Percentiles rank a stretch among this genome's conserved stretches.
Evolutionary conservation across 2,888 invertebrate genomes (phyloP).

Genomic region (Tetheella fluctuosa): DNA sequence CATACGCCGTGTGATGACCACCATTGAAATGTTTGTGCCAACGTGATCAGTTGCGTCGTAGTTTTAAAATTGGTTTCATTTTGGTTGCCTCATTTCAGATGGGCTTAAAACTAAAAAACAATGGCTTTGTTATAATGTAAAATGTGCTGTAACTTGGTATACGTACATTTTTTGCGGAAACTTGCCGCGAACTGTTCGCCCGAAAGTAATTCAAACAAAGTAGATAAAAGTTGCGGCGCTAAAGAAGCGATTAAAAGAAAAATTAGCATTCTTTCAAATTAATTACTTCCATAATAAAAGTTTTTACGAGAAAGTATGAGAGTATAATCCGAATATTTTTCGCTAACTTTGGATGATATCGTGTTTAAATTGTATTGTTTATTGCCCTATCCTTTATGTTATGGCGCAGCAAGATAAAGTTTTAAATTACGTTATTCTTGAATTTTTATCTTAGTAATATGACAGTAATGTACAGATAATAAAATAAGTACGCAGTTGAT

Average conservation of each 20-base stretch:
- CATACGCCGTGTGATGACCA: too few species aligned
- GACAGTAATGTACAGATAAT: too few species aligned
- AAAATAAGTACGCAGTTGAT: too few species aligned
- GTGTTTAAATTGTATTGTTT: slow-evolving; percentile 37
- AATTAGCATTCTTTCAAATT: slow-evolving; percentile 82
- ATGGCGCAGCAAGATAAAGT: slow-evolving; percentile 6
- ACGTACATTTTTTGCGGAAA: slow-evolving; percentile 47
- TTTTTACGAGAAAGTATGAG: slow-evolving; percentile 68
- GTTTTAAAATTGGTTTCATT: slow-evolving; percentile 25
- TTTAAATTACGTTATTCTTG: neutral
- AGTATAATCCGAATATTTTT: slow-evolving; percentile 62
- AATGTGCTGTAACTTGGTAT: slow-evolving; percentile 53
- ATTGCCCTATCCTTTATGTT: slow-evolving; percentile 16
- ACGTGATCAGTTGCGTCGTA: too few species aligned
- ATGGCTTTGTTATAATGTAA: slow-evolving; percentile 49
- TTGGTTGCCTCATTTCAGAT: too few species aligned
- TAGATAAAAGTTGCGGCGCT: slow-evolving; percentile 80
- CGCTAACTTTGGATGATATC: slow-evolving; percentile 44
- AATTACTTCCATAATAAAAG: slow-evolving; percentile 79
- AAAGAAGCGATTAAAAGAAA: slow-evolving; percentile 82
- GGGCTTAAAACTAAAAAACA: slow-evolving; percentile 40
- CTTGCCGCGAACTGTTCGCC: slow-evolving; percentile 66
- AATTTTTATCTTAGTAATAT: neutral
- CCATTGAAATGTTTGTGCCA: too few species aligned
- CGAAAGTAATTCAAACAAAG: slow-evolving; percentile 82